Evolutionary conservation across 2,888 invertebrate genomes (phyloP).

Genomic region (Argyra leucocephala): DNA sequence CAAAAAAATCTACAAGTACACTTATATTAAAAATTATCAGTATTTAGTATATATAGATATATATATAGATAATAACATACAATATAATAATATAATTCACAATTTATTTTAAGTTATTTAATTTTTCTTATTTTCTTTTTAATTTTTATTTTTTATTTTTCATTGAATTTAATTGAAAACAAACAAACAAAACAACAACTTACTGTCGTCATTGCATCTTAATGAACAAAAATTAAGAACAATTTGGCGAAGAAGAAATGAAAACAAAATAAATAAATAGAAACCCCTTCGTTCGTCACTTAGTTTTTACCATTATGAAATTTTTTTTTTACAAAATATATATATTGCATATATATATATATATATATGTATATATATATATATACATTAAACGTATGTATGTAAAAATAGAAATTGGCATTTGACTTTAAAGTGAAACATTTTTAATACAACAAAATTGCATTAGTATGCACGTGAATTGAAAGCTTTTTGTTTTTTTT

Average conservation of each 20-base stretch:
- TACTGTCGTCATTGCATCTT: constrained; percentile 1
- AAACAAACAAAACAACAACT: neutral
- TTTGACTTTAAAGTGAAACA: too few relatives aligned
- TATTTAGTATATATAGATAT: neutral
- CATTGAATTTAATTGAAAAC: constrained; percentile 2
- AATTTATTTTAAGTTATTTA: neutral
- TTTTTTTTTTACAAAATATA: too few relatives aligned
- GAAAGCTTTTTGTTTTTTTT: too few relatives aligned
- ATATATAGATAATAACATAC: neutral
- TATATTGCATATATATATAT: too few relatives aligned
- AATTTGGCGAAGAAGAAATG: neutral
- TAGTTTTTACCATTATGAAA: too few relatives aligned
- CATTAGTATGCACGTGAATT: too few relatives aligned
- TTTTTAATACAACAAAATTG: too few relatives aligned
- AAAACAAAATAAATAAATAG: too few relatives aligned
- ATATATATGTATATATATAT: too few relatives aligned
- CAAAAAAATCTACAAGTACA: neutral
- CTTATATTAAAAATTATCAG: neutral
- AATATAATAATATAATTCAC: neutral
- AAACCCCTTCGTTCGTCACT: too few relatives aligned
- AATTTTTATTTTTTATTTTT: neutral
- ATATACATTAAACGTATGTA: too few relatives aligned
- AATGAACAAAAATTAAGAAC: neutral
- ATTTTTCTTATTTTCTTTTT: neutral
- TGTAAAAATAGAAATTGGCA: too few relatives aligned